phyloP scores from a whole-genome alignment of 2,888 invertebrate species.

The Cryptus armator region DNA sequence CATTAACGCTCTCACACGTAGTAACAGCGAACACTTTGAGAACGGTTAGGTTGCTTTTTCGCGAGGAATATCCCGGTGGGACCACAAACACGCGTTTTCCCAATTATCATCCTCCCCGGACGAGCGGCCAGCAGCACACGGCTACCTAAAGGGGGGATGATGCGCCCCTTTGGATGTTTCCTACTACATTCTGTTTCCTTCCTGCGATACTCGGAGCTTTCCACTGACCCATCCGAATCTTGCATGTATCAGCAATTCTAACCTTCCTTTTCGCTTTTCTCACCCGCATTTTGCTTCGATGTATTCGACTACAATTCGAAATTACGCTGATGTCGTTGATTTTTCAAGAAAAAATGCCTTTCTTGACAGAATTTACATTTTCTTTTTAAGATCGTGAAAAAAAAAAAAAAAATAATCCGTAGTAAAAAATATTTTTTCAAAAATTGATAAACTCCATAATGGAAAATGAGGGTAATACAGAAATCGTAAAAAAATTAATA shows the following conservation, averaged over 20 bases:
- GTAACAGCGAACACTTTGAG: constrained; percentile 18
- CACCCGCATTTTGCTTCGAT: constrained; percentile 25
- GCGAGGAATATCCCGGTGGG: constrained; percentile 71
- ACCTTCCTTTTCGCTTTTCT: constrained; percentile 28
- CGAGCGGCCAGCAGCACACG: constrained; percentile 13
- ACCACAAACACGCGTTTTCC: constrained; percentile 76
- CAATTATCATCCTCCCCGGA: constrained; percentile 75
- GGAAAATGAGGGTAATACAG: no score
- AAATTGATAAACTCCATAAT: no score
- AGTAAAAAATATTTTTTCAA: no score
- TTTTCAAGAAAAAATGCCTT: no score
- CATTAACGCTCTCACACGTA: constrained; percentile 59
- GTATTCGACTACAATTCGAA: background rate
- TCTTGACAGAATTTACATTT: no score
- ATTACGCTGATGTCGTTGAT: background rate
- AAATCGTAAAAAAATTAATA: no score
- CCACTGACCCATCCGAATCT: constrained; percentile 63
- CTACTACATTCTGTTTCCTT: constrained; percentile 33
- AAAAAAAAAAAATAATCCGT: no score
- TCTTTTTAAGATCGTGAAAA: background rate
- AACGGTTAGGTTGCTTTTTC: constrained; percentile 41
- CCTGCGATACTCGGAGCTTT: constrained; percentile 20
- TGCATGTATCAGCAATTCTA: constrained; percentile 79
- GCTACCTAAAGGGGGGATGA: background rate
- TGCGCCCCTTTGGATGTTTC: constrained; percentile 40